A percentile compares a stretch with the other conserved stretches of the same genome.
These are phyloP conservation scores for Crenuchus spilurus DNA, from an alignment of 2,797 vertebrate species.

Conservation along the genomic window DNA sequence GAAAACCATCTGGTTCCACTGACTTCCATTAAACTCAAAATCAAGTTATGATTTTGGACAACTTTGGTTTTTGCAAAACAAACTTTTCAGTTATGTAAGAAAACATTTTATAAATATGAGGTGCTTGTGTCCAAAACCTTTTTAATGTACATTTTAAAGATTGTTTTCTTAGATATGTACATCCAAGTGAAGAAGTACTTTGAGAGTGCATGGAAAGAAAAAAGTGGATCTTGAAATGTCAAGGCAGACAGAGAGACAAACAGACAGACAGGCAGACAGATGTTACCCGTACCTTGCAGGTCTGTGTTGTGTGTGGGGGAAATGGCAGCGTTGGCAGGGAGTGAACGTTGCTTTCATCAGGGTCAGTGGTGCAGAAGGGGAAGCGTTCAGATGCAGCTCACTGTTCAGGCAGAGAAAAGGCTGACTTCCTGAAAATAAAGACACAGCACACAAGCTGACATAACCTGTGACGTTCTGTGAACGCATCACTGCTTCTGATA, in stretches of 20 bases:
- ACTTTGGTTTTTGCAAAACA: no score
- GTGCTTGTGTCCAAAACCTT: no score
- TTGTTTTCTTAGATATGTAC: no score
- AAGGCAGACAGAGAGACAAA: conserved; percentile 40
- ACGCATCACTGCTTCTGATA: neutral
- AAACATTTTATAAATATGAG: no score
- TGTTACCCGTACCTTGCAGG: conserved; percentile 85
- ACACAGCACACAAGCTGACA: conserved; percentile 52
- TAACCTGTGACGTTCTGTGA: conserved; percentile 26
- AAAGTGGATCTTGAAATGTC: conserved; percentile 63
- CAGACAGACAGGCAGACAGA: conserved; percentile 31
- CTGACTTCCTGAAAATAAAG: conserved; percentile 90
- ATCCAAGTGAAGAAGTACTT: no score
- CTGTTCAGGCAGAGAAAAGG: conserved; percentile 94
- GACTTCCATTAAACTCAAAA: no score
- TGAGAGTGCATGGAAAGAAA: no score
- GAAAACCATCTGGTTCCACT: no score
- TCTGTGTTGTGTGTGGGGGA: conserved; percentile 85
- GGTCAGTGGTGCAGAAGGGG: conserved; percentile 96
- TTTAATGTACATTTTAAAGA: no score
- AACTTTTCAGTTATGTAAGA: no score
- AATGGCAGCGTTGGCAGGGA: conserved; percentile 92
- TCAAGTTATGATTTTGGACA: no score
- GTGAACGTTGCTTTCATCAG: conserved; percentile 94
- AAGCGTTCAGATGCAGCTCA: conserved; percentile 92